Base-by-base conservation (phyloP, 2,888 invertebrate genomes). In the Dastarcus helophoroides region DNA sequence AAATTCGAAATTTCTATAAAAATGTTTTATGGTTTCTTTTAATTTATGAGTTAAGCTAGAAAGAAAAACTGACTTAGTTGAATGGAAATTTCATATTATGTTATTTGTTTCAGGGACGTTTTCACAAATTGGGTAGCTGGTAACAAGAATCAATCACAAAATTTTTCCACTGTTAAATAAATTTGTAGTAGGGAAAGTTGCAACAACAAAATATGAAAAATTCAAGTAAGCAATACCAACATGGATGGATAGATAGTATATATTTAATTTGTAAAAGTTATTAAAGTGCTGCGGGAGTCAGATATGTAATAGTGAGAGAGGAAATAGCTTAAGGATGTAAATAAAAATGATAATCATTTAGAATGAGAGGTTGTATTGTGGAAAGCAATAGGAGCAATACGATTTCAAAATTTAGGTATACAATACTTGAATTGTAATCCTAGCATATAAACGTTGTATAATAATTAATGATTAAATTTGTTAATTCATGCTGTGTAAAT, bases 91-190 rank as follows among this genome's bases (percentile, higher is more conserved):
- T n/a, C n/a, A n/a, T n/a, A n/a, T n/a, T n/a, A n/a, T 47, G 47
- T 37, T 47, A 50, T 51, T 50, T 50, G 43, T 71, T 71, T 36
- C 76, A 86, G 86, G 65, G 89, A 90, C 64, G 90, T 91, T 41
- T 88, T 85, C 69, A 81, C 79, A 56, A 81, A 80, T 40, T 88
- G 86, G 86, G 86, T 88, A 54, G 80, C 84, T 40, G 76, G 80
- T 52, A 82, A 83, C 69, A 82, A 80, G 64, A 79, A 73, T 64
- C 72, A 76, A 62, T 72, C 77, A 58, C 80, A 80, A 65, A 78
- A 76, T 60, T 80, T 76, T 62, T 79, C 81, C 42, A 79, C 81
- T 47, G 83, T 82, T 51, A 82, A 82, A 68, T 83, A 80, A 69
- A 54, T 50, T 29, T n/a, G 40, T 40, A 22, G 10, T 32, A 21